These are phyloP conservation scores for Patella caerulea DNA, from an alignment of 2,888 invertebrate genomes.

Conservation along the genomic window DNA sequence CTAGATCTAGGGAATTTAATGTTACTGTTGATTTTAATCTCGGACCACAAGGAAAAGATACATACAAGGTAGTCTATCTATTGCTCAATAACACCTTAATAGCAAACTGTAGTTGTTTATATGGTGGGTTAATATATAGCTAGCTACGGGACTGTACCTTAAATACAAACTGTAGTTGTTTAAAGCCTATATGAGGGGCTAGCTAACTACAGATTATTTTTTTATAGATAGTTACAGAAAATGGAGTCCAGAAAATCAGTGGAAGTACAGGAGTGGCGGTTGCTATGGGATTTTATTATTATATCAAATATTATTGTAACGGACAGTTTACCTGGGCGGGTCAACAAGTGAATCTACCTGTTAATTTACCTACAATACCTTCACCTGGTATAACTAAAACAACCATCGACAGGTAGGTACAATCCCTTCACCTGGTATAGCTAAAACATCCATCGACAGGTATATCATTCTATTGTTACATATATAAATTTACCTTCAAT, in stretches of 20 bases:
- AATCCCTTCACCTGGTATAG: conserved; percentile 42
- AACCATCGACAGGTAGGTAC: conserved; percentile 36
- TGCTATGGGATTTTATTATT: conserved; percentile 89
- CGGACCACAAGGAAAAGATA: conserved; percentile 73
- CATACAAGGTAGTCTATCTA: conserved; percentile 73
- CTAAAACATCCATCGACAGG: background rate
- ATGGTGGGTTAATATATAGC: no score
- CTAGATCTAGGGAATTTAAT: conserved; percentile 70
- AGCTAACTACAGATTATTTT: background rate
- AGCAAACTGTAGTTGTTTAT: no score
- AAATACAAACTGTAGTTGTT: no score
- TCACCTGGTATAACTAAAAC: conserved; percentile 43
- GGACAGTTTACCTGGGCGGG: conserved; percentile 91
- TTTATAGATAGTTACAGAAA: conserved; percentile 27
- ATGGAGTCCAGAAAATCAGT: conserved; percentile 67
- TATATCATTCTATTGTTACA: no score
- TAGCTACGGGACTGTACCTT: no score
- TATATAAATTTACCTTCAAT: conserved; percentile 56
- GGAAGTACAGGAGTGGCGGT: conserved; percentile 84
- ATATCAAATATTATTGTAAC: conserved; percentile 85
- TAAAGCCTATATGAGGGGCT: no score
- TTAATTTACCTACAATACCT: conserved; percentile 56
- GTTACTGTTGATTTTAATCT: conserved; percentile 73
- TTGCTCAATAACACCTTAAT: no score
- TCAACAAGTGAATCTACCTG: conserved; percentile 73